A percentile compares a stretch with the other conserved stretches of the same genome.
Conservation (phyloP, 2,888 invertebrate genomes). For the Petrolisthes manimaculis region DNA sequence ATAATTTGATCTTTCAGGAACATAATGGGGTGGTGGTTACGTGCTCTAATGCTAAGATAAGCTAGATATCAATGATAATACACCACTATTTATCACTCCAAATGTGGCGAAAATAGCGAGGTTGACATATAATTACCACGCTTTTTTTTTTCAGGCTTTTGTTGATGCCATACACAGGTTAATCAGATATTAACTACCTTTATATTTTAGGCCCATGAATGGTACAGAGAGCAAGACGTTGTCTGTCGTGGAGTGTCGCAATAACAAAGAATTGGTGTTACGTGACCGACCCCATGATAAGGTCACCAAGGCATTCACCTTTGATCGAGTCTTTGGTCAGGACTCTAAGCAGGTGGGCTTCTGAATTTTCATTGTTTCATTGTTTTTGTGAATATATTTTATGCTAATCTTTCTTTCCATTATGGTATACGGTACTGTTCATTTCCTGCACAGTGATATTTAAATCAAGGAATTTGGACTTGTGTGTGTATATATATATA, state of each 20-base stretch:
- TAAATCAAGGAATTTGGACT: no score
- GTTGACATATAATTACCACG: neutral
- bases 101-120: no score
- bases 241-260: conserved; percentile 77
- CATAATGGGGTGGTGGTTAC: no score
- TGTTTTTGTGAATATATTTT: neutral
- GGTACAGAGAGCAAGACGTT: conserved; percentile 79
- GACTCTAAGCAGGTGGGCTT: conserved; percentile 80
- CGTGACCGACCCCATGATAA: conserved; percentile 74
- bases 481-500: no score
- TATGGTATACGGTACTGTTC: neutral
- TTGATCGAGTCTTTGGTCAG: conserved; percentile 87
- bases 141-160: neutral
- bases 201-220: conserved; percentile 80
- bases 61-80: no score
- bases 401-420: neutral
- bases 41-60: no score
- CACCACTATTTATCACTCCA: no score
- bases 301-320: conserved; percentile 81
- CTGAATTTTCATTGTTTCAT: neutral
- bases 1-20: no score
- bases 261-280: conserved; percentile 79
- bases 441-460: no score
- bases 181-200: neutral
- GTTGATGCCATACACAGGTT: neutral